phyloP scores from a whole-genome alignment of 92 coral and sea anemone species.

The Bergia puertoricense region DNA sequence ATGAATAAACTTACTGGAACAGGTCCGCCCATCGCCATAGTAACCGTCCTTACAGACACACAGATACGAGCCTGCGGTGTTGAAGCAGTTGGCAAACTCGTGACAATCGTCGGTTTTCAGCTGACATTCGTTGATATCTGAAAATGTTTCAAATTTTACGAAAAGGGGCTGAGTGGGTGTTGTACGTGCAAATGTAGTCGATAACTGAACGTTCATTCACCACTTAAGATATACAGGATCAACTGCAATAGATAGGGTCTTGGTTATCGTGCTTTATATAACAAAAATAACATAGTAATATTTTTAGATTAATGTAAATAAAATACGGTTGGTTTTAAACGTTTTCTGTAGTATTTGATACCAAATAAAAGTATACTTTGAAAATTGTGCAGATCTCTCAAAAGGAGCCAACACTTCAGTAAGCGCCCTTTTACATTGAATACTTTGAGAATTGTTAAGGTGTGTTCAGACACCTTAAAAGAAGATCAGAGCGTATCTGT shows the following conservation, averaged over 20 bases:
- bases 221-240: too few species aligned
- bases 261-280: too few species aligned
- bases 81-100: slow-evolving; percentile 51
- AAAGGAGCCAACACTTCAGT: too few species aligned
- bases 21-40: slow-evolving; percentile 53
- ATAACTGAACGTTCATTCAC: too few species aligned
- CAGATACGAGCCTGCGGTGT: slow-evolving; percentile 56
- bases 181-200: neutral
- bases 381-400: too few species aligned
- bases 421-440: neutral
- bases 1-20: slow-evolving; percentile 43
- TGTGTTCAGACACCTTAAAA: too few species aligned
- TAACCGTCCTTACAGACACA: slow-evolving; percentile 52
- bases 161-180: neutral
- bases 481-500: too few species aligned
- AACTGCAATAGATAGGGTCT: too few species aligned
- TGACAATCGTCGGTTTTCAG: slow-evolving; percentile 43
- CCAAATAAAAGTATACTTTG: neutral
- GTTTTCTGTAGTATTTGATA: neutral
- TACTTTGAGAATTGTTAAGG: neutral
- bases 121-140: slow-evolving; percentile 66
- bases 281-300: too few species aligned
- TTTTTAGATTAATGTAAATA: too few species aligned
- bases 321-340: too few species aligned
- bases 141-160: neutral